Base-by-base conservation (phyloP, 2,113 vertebrate species). In the Tachysurus fulvidraco region DNA sequence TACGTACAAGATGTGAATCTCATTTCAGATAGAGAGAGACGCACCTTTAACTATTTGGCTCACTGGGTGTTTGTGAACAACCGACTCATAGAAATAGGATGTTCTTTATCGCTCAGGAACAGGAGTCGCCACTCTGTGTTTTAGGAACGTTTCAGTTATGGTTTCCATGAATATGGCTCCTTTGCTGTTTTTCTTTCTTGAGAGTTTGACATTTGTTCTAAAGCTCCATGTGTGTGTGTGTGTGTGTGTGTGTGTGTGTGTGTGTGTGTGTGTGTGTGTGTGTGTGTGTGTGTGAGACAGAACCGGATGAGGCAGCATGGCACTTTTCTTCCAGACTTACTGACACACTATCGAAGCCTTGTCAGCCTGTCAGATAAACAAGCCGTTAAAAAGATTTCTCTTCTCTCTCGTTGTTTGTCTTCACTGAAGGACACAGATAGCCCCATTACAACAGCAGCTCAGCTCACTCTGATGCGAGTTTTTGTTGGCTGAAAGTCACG, bases 321-420 rank as follows among this genome's bases (percentile, higher is more conserved):
- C 77, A 79, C 77, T 79, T 79, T 55, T 79, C 77, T 79, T n/a
- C 54, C 77, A 59, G 77, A 57, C 54, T 79, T 79, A 59, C 77
- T 57, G 54, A 79, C 77, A 57, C 2, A 17, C 28, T 77, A 19
- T 67, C 62, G 69, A 85, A 85, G 69, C 14, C 59, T 52, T 90
- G 84, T 81, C 86, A 89, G 83, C 73, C 36, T 86, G 74, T 81
- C 73, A 85, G 83, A 83, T 89, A 85, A 81, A 89, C 83, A 84
- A 83, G 71, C 77, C 5, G 83, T 64, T 89, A 73, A 83, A 85
- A 87, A 36, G 79, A 71, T 83, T 88, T 86, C 83, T 86, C 83
- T 83, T 81, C 77, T 50, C 54, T 55, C 54, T 67, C 17, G 23
- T 74, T 79, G 57, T 79, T 65, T 78, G 50, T 17, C 7, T 54